Evolutionary conservation across 2,797 vertebrate species (phyloP).

Genomic region (Sebastes iracundus): DNA sequence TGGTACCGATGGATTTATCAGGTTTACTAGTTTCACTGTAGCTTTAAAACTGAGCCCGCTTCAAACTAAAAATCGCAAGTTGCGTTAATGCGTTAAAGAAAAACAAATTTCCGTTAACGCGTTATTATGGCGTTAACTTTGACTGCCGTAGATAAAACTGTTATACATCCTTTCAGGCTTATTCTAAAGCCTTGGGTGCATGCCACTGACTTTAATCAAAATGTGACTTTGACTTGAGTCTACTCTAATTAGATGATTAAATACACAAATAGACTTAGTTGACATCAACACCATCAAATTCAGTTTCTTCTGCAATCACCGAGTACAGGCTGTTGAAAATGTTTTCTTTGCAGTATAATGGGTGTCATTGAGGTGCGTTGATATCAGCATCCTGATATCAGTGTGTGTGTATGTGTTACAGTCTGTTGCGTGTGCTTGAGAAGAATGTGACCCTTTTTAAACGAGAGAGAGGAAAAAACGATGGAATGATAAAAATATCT

Average conservation of each 20-base stretch:
- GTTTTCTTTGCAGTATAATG: not conserved
- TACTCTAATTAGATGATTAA: not conserved
- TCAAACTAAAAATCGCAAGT: too few relatives aligned
- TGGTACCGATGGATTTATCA: too few relatives aligned
- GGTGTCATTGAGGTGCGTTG: constrained; percentile 11
- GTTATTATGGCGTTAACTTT: too few relatives aligned
- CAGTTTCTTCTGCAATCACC: not conserved
- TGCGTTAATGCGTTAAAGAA: too few relatives aligned
- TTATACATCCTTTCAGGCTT: not conserved
- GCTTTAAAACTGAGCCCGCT: too few relatives aligned
- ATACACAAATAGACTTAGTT: not conserved
- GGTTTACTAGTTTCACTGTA: too few relatives aligned
- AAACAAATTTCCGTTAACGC: too few relatives aligned
- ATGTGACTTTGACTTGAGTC: not conserved
- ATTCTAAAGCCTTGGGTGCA: not conserved
- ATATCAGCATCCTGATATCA: constrained; percentile 14
- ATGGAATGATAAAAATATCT: constrained; percentile 68
- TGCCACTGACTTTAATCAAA: not conserved
- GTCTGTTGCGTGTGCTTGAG: constrained; percentile 1
- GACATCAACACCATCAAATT: not conserved
- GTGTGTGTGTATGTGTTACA: not conserved
- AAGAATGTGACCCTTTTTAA: constrained; percentile 43
- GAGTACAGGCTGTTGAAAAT: not conserved
- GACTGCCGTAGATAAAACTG: too few relatives aligned
- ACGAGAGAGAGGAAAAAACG: constrained; percentile 28